Evolutionary conservation across 2,113 vertebrate genomes (phyloP), one percentile per base, ranked within the genome.

Genomic region (Catagonus wagneri): DNA sequence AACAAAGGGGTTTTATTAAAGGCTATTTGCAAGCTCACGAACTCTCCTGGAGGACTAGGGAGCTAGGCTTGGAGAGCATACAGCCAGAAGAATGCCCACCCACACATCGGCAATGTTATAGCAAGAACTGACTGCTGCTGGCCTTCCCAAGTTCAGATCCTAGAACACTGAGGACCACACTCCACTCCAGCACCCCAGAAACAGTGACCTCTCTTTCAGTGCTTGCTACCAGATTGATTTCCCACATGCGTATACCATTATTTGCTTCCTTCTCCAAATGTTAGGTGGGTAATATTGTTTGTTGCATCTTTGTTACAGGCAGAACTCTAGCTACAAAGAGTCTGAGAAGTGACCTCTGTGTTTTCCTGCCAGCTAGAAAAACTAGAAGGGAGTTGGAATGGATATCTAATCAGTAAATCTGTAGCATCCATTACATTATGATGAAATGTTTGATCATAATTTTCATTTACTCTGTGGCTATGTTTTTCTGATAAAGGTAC

Each of bases 81-180:
- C 1, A n/a, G 15, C 36, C 65, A 32, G 63, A 16, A 79, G 65
- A 65, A 12, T 27, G 4, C 6, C 58, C 69, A 69, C 1, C 17
- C 29, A 25, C 20, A 32, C 4, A 11, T 17, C 2, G 9, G 6
- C 34, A 44, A 16, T 16, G 25, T 32, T n/a, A 15, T 29, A 8
- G 36, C 32, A 54, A 19, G 6, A 89, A 52, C 4, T 4, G 0
- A 20, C 3, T 6, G 1, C 52, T 76, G 7, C 54, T 39, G 0
- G 27, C 16, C 6, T 7, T 32, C n/a, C n/a, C n/a, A n/a, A n/a
- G n/a, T n/a, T n/a, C n/a, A n/a, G n/a, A n/a, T n/a, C n/a, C n/a
- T n/a, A n/a, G n/a, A n/a, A n/a, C n/a, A n/a, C n/a, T n/a, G n/a
- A n/a, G n/a, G n/a, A n/a, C n/a, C n/a, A n/a, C n/a, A n/a, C n/a